A percentile compares a stretch with the other conserved stretches of the same genome.
phyloP scores from a whole-genome alignment of 2,888 invertebrate genomes.

The Merodon equestris region DNA sequence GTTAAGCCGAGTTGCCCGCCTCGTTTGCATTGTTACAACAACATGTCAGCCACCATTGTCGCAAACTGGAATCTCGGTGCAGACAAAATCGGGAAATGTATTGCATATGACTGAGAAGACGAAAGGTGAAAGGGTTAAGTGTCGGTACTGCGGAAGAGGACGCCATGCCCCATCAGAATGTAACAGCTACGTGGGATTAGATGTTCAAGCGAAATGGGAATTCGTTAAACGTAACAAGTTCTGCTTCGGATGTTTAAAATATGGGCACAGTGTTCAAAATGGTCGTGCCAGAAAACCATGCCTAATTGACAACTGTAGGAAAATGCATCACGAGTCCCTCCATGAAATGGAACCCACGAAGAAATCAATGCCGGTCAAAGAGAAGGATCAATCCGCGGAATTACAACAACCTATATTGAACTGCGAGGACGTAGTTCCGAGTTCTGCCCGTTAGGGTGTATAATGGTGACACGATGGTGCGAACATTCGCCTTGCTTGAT shows the following conservation, averaged over 20 bases:
- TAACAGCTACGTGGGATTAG: not conserved
- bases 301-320: conserved; percentile 1
- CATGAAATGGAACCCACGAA: not conserved
- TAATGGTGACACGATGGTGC: not conserved
- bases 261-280: not conserved
- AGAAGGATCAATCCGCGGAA: not conserved
- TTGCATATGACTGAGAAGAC: too few relatives aligned
- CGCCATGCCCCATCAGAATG: conserved; percentile 1
- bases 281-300: conserved; percentile 7
- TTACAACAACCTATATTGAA: conserved; percentile 8
- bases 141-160: conserved; percentile 9
- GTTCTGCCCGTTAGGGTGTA: conserved; percentile 45
- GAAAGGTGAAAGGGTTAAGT: not conserved
- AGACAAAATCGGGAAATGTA: too few relatives aligned
- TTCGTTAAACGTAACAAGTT: conserved; percentile 22
- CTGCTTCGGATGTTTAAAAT: conserved; percentile 27
- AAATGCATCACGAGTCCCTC: not conserved
- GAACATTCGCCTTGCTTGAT: conserved; percentile 39
- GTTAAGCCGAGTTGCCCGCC: too few relatives aligned
- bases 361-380: not conserved
- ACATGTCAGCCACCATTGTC: too few relatives aligned
- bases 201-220: conserved; percentile 6
- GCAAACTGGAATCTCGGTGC: too few relatives aligned
- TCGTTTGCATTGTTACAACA: too few relatives aligned
- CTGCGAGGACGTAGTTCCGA: conserved; percentile 13